phyloP scores from a whole-genome alignment of 2,888 invertebrate species.

The Macaria liturata region DNA sequence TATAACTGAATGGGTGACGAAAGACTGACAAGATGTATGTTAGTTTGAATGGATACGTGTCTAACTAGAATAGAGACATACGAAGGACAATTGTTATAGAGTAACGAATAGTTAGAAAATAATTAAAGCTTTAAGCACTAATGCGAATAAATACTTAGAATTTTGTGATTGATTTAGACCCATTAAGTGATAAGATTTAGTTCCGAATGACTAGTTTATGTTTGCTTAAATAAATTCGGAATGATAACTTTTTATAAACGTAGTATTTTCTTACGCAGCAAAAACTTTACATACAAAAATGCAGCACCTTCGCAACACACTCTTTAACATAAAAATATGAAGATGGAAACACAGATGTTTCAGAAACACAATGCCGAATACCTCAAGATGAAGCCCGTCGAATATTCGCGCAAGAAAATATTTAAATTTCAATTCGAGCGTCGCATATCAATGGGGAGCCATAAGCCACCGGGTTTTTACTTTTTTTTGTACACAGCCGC shows the following conservation, averaged over 20 bases:
- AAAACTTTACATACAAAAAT: slow-evolving; percentile 20
- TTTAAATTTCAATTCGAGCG: slow-evolving; percentile 83
- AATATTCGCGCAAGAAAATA: slow-evolving; percentile 75
- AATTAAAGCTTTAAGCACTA: slow-evolving; percentile 7
- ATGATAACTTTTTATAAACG: too few species aligned
- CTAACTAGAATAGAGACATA: slow-evolving; percentile 25
- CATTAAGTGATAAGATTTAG: not conserved
- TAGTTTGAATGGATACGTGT: slow-evolving; percentile 31
- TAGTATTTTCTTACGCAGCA: slow-evolving; percentile 1
- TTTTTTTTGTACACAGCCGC: slow-evolving; percentile 69
- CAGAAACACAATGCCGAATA: slow-evolving; percentile 60
- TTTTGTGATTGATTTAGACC: not conserved
- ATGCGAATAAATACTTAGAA: slow-evolving; percentile 1
- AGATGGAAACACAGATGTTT: slow-evolving; percentile 71
- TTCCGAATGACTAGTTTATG: too few species aligned
- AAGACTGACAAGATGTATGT: slow-evolving; percentile 30
- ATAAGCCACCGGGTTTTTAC: slow-evolving; percentile 80
- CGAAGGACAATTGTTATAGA: slow-evolving; percentile 28
- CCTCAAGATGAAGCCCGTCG: slow-evolving; percentile 70
- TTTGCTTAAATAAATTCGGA: too few species aligned
- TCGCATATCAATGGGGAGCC: slow-evolving; percentile 83
- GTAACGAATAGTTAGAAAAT: slow-evolving; percentile 11
- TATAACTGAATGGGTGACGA: slow-evolving; percentile 32
- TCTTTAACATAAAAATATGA: slow-evolving; percentile 71
- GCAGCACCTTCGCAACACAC: slow-evolving; percentile 20